Percentiles rank a stretch among this genome's conserved stretches.
Evolutionary conservation across 2,888 invertebrate species (phyloP).

Genomic region (Pheosia tremula): DNA sequence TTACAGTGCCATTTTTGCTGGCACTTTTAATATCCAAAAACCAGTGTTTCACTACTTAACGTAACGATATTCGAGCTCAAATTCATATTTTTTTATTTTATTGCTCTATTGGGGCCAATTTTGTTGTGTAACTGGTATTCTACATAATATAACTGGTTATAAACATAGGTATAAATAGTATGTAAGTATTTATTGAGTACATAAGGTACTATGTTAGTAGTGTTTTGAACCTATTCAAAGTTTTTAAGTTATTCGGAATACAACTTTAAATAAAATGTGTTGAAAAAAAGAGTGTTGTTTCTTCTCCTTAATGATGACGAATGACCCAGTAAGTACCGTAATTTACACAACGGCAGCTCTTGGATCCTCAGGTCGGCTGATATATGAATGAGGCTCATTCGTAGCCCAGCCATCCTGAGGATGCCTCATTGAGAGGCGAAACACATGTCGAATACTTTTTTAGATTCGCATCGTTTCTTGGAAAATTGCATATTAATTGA

Average conservation of each 20-base stretch:
- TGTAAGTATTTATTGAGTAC: constrained; percentile 82
- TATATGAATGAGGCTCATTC: too few species aligned
- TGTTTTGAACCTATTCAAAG: constrained; percentile 77
- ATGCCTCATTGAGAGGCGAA: too few species aligned
- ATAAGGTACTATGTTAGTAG: constrained; percentile 65
- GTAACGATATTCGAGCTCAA: constrained; percentile 58
- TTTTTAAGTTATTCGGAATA: constrained; percentile 82
- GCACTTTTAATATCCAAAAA: constrained; percentile 57
- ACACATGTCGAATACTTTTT: too few species aligned
- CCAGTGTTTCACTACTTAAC: constrained; percentile 57
- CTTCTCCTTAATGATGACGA: too few species aligned
- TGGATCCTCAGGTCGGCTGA: too few species aligned
- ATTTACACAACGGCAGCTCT: too few species aligned
- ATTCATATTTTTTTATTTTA: constrained; percentile 47
- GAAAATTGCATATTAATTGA: too few species aligned
- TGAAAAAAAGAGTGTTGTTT: constrained; percentile 49
- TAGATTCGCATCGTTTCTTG: too few species aligned
- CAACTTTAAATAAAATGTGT: constrained; percentile 78
- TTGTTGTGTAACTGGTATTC: constrained; percentile 57
- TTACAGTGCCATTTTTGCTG: constrained; percentile 70
- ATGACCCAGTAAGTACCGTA: too few species aligned
- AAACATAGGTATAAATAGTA: constrained; percentile 55
- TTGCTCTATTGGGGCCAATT: constrained; percentile 77
- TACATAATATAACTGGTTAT: constrained; percentile 56
- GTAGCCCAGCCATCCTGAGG: too few species aligned